phyloP scores from a whole-genome alignment of 2,888 invertebrate genomes.

The Mechanitis mazaeus region DNA sequence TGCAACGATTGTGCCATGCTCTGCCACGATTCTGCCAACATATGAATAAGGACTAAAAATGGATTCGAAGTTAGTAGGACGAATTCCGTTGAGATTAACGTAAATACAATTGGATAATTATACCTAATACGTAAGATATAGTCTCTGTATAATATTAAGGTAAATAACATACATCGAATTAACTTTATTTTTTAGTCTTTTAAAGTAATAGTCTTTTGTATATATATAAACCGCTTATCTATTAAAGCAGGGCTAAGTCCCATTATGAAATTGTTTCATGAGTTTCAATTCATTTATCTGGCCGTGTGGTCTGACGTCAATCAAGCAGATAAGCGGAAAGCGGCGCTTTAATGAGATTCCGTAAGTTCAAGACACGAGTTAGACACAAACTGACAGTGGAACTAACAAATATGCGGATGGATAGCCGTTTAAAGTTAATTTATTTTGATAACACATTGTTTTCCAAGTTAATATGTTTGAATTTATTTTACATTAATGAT shows the following conservation, averaged over 20 bases:
- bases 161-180: too few species aligned
- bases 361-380: conserved; percentile 18
- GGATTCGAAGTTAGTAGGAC: too few species aligned
- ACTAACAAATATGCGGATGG: conserved; percentile 9
- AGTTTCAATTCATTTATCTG: conserved; percentile 15
- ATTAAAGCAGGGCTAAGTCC: background rate
- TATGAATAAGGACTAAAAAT: too few species aligned
- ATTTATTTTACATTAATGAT: background rate
- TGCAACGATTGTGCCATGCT: too few species aligned
- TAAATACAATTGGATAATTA: too few species aligned
- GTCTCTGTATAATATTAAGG: too few species aligned
- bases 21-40: too few species aligned
- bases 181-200: too few species aligned
- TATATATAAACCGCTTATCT: background rate
- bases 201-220: background rate
- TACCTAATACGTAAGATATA: too few species aligned
- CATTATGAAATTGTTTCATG: conserved; percentile 2
- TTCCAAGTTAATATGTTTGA: background rate
- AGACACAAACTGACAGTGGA: conserved; percentile 16
- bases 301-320: conserved; percentile 14
- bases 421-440: background rate
- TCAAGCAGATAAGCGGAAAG: conserved; percentile 23
- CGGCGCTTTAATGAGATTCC: conserved; percentile 23
- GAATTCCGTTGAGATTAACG: too few species aligned
- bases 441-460: background rate